Percentiles rank a stretch among this genome's conserved stretches.
Evolutionary conservation across 2,797 vertebrate genomes (phyloP).

Genomic region (Tapirus indicus): DNA sequence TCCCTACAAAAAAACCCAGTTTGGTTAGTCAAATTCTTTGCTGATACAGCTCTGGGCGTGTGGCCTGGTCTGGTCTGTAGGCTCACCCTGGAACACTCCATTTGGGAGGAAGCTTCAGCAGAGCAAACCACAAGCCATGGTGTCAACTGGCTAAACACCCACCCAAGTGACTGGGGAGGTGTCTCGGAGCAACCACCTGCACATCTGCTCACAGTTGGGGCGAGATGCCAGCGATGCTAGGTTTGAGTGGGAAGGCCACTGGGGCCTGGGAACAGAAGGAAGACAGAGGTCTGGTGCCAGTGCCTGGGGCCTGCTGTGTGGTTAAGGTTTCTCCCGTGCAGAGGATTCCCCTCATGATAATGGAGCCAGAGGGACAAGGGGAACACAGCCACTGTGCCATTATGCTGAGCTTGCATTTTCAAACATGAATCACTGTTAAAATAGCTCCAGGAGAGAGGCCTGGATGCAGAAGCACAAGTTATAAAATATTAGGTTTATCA

Average conservation of each 20-base stretch:
- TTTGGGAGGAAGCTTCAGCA: not conserved
- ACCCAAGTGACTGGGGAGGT: not conserved
- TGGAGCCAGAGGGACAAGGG: fast-evolving
- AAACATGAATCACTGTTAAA: not conserved
- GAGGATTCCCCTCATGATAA: fast-evolving
- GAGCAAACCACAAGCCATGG: conserved; percentile 16
- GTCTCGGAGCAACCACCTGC: not conserved
- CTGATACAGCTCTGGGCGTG: fast-evolving
- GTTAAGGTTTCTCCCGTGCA: fast-evolving
- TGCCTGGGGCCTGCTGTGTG: fast-evolving
- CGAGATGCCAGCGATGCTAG: not conserved
- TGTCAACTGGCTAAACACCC: conserved; percentile 1
- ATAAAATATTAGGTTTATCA: not conserved
- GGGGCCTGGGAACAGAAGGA: not conserved
- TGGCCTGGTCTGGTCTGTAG: no score
- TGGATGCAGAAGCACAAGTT: not conserved
- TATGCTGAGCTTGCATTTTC: not conserved
- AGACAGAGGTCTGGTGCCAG: fast-evolving
- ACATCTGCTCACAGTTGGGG: fast-evolving
- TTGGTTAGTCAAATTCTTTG: not conserved
- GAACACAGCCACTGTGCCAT: fast-evolving
- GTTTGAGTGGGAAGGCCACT: not conserved
- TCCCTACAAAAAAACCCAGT: not conserved
- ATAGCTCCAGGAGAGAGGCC: not conserved
- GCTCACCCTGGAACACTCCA: not conserved